Evolutionary conservation across 1,140 invertebrate genomes (phyloP).

Genomic region (Melipona quadrifasciata): DNA sequence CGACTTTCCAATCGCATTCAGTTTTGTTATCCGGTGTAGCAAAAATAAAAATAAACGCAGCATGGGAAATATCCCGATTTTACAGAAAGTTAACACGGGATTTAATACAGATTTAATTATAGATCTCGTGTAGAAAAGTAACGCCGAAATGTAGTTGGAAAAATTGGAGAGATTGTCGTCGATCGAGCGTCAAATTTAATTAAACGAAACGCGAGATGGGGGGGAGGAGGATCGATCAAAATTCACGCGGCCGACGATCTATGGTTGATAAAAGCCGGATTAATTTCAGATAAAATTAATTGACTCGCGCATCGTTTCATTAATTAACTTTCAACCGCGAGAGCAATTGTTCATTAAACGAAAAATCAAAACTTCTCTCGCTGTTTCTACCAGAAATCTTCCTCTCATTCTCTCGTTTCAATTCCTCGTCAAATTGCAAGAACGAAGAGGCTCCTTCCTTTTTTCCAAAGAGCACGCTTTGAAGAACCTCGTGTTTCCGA

Average conservation of each 20-base stretch:
- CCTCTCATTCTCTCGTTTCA: no score
- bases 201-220: background rate
- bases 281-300: slow-evolving; percentile 36
- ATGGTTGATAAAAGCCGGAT: slow-evolving; percentile 12
- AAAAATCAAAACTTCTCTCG: no score
- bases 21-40: no score
- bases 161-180: background rate
- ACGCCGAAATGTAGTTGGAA: background rate
- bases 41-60: no score
- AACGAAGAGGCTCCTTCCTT: no score
- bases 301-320: background rate
- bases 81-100: no score
- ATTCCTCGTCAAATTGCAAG: no score
- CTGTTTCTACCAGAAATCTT: background rate
- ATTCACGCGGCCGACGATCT: background rate
- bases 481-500: background rate
- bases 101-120: no score
- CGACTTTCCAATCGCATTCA: no score
- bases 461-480: background rate
- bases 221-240: background rate
- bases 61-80: no score
- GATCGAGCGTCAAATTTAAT: slow-evolving; percentile 12
- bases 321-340: no score
- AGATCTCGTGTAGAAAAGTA: background rate
- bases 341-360: no score